Evolutionary conservation across 2,888 invertebrate species (phyloP).

Genomic region (Erannis defoliaria): DNA sequence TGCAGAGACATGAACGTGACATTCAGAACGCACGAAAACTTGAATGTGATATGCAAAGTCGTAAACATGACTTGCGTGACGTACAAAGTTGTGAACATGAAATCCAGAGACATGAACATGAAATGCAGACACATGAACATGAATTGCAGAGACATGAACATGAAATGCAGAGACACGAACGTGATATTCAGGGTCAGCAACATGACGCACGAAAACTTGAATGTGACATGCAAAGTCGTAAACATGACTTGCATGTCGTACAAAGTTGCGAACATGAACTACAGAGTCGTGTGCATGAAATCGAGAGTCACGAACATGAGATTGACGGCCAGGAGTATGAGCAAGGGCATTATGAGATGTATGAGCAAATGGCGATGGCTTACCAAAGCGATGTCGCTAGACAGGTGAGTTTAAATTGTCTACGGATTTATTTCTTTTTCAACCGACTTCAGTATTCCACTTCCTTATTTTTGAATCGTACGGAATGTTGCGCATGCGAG

Average conservation of each 20-base stretch:
- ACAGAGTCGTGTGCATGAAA: slow-evolving; percentile 5
- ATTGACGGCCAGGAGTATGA: slow-evolving; percentile 63
- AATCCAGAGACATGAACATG: not conserved
- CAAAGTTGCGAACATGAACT: slow-evolving; percentile 5
- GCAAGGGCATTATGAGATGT: slow-evolving; percentile 74
- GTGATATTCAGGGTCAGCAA: not conserved
- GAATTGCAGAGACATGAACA: slow-evolving; percentile 4
- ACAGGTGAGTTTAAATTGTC: slow-evolving; percentile 62
- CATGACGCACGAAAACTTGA: slow-evolving; percentile 1
- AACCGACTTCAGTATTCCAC: too few relatives aligned
- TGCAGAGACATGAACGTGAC: slow-evolving; percentile 2
- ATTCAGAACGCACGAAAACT: not conserved
- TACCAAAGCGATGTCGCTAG: slow-evolving; percentile 78
- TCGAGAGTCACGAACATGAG: slow-evolving; percentile 10
- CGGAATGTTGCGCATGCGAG: too few relatives aligned
- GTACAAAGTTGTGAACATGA: not conserved
- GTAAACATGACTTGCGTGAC: not conserved
- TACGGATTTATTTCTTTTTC: too few relatives aligned
- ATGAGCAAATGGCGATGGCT: slow-evolving; percentile 80
- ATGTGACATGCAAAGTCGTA: slow-evolving; percentile 2
- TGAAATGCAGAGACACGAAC: not conserved
- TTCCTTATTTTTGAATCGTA: too few relatives aligned
- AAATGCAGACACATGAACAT: not conserved
- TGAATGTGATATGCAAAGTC: not conserved
- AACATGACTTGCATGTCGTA: slow-evolving; percentile 2